Evolutionary conservation across 2,113 vertebrate species (phyloP), one percentile per base, ranked within the genome.

Genomic region (Anthoscopus minutus): DNA sequence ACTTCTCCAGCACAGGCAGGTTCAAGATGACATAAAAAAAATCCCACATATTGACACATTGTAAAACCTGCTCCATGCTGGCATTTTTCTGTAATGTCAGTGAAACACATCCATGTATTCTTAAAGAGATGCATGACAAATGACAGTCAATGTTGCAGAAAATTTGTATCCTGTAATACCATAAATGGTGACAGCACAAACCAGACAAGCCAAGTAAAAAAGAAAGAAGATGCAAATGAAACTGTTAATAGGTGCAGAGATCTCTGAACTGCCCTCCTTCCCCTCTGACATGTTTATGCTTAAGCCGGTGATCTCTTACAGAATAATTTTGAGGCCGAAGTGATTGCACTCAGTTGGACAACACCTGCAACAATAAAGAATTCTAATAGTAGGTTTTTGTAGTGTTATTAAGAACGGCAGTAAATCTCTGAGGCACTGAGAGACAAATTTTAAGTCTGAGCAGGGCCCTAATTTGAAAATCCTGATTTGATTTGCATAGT

Each of bases 221-320:
- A 69, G 81, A 81, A 94, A 88, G 74, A 88, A 86, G 42, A 93
- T 84, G 85, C 73, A 95, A 89, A 87, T 81, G 25, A n/a, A 70
- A 40, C 37, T 24, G 19, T 73, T 44, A 78, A 84, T 42, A 66
- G 50, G 53, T 2, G 2, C n/a, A 69, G 64, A 73, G 17, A 65
- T 38, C 42, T 37, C 67, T 51, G 22, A 73, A 27, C 31, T 37
- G 50, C 21, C 48, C 23, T 50, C 40, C n/a, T 78, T 56, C 42
- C 14, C 11, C 21, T 58, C 53, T 53, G 54, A 40, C 18, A 56
- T 2, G 7, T 37, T 64, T 50, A 17, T 2, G 1, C 40, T 61
- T 31, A 93, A 40, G 8, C 28, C 73, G 25, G 56, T 61, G 17
- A 61, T 11, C 24, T 81, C 50, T 78, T 31, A 66, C 5, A 84